Evolutionary conservation across 2,888 invertebrate species (phyloP), one percentile per base, ranked within the genome.

Genomic region (Phaonia tiefii): DNA sequence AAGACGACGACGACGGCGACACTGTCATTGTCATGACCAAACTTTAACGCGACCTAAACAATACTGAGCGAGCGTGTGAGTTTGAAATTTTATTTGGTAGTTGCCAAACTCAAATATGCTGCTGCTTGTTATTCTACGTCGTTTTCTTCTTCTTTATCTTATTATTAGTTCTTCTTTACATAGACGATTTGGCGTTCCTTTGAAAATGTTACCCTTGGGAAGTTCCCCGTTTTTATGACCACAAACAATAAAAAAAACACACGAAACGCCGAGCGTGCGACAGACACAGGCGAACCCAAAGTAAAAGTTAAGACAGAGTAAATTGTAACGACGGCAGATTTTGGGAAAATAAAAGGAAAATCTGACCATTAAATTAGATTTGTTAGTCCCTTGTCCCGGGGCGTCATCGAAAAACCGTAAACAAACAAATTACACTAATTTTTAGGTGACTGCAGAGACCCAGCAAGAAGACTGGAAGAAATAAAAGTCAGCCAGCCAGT

Each of bases 291-390:
- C 17, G 25, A 37, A 26, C 31, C 44, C 17, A 63, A 2, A 66
- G 49, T 58, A 60, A 60, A 49, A 49, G 26, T 60, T 46, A 67
- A 75, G 60, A 49, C 54, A 67, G 44, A 74, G 71, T 46, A 75
- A 42, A 63, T 67, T 71, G 67, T 77, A 42, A 49, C 69, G 39
- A 31, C 69, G 39, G 44, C 63, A 10, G 39, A 69, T 74, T 73
- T 70, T 70, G 26, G 15, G 13, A 60, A 70, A 58, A 66, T 17
- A 71, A 31, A 2, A 58, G 15, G n/a, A 37, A 15, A 75, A 72
- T 58, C 67, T 81, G 72, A 72, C 69, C 78, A 78, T 81, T 78
- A 81, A 78, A 78, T 81, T 81, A 75, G 75, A 81, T 81, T 81
- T 78, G 81, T 81, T 81, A 65, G 75, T 78, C 81, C 78, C 78